Base-by-base conservation (phyloP, 2,797 vertebrate genomes). In the Crenuchus spilurus region DNA sequence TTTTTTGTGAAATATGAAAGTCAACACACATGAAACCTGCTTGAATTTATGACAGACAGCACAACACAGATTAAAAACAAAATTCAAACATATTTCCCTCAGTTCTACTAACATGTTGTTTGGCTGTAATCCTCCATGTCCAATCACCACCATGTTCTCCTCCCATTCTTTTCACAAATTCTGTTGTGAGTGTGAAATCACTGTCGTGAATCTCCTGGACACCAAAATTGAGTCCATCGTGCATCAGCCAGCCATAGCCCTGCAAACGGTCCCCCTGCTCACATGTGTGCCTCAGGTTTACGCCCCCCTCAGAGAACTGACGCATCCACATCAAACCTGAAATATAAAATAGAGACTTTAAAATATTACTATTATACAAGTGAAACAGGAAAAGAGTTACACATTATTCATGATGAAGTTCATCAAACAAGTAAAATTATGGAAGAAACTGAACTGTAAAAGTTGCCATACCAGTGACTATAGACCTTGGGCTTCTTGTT, bases 311-410 rank as follows among this genome's bases (percentile, higher is more conserved):
- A 0, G 90, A 83, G 81, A 92, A 92, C 84, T 97, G 96, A 41
- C 87, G 93, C 83, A 96, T 91, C 97, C 97, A 99, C 97, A 99
- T 99, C 82, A 98, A 85, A 0, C 97, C 97, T 98, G 82, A 7
- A 67, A 3, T 31, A n/a, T 28, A 26, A 49, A 57, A 26, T 2
- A 70, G 6, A 66, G 3, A 46, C 7, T 54, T 0, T 4, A 3
- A 57, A 6, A 18, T 3, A 5, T 30, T 20, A 33, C 1, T 16
- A 10, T 6, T 39, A 28, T 30, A 24, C 13, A 60, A 28, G 26
- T 58, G 8, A 28, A 30, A 9, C 1, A 14, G 28, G 14, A 18
- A 31, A 28, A 8, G 18, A 0, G 3, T 9, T 13, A n/a, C 66
- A 41, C 6, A 31, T 31, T n/a, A 5, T 6, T 10, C 16, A 49